phyloP scores from a whole-genome alignment of 2,888 invertebrate genomes.

The Campoplex nolae region DNA sequence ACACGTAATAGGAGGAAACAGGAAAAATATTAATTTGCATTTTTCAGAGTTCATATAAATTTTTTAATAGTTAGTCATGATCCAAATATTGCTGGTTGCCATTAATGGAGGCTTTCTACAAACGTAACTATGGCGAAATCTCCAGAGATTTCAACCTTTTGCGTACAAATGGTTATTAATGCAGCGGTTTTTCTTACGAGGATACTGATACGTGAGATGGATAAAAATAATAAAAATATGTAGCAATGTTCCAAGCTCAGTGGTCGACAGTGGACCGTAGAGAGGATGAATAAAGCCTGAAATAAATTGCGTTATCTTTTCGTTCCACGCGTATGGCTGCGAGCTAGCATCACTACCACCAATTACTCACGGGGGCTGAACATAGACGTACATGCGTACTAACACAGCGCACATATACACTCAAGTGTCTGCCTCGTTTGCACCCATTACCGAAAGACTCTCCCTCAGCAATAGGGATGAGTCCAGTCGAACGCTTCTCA shows the following conservation, averaged over 20 bases:
- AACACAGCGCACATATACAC: slow-evolving; percentile 46
- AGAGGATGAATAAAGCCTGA: slow-evolving; percentile 80
- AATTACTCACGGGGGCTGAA: slow-evolving; percentile 70
- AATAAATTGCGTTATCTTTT: slow-evolving; percentile 83
- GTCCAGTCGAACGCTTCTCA: slow-evolving; percentile 50
- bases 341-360: slow-evolving; percentile 72
- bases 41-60: neutral
- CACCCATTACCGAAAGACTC: slow-evolving; percentile 64
- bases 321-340: slow-evolving; percentile 82
- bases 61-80: slow-evolving; percentile 18
- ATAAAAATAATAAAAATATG: slow-evolving; percentile 62
- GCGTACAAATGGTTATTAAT: neutral
- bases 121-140: slow-evolving; percentile 22
- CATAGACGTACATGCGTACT: slow-evolving; percentile 15
- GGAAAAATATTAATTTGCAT: too few relatives aligned
- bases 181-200: slow-evolving; percentile 31
- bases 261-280: slow-evolving; percentile 53
- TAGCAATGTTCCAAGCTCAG: slow-evolving; percentile 63
- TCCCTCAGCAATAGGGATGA: slow-evolving; percentile 32
- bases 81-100: slow-evolving; percentile 7
- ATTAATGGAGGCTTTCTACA: slow-evolving; percentile 7
- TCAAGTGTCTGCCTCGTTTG: slow-evolving; percentile 52
- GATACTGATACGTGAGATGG: slow-evolving; percentile 63
- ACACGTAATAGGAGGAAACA: too few relatives aligned
- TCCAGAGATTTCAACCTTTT: neutral